phyloP scores from a whole-genome alignment of 2,797 vertebrate genomes.

The Emys orbicularis region DNA sequence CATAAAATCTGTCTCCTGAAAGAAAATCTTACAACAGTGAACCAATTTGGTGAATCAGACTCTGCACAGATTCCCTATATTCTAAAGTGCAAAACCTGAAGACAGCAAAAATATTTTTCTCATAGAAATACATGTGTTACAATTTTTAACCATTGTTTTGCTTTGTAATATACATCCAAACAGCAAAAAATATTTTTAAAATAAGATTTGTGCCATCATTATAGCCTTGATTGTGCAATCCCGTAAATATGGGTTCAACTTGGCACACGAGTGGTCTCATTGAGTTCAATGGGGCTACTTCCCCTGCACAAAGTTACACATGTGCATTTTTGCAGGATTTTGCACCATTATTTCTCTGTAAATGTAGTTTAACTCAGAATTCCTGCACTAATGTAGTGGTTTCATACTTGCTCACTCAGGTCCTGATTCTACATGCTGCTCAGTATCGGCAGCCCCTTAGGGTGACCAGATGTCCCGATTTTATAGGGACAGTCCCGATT shows the following conservation, averaged over 20 bases:
- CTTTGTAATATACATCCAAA: not conserved
- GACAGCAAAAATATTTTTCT: not conserved
- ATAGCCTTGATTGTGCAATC: not conserved
- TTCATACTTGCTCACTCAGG: fast-evolving
- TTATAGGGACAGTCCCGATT: too few species aligned
- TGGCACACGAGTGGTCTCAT: not conserved
- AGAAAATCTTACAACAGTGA: not conserved
- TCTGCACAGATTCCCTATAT: not conserved
- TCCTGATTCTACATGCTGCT: not conserved
- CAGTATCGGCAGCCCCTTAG: not conserved
- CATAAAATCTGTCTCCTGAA: not conserved
- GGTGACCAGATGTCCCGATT: too few species aligned
- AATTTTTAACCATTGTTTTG: not conserved
- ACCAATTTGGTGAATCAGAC: not conserved
- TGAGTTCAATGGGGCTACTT: not conserved
- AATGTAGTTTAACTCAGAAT: not conserved
- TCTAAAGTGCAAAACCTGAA: fast-evolving
- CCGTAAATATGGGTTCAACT: not conserved
- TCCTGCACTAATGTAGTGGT: not conserved
- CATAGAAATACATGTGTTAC: not conserved
- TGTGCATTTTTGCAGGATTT: not conserved
- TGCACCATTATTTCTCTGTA: not conserved
- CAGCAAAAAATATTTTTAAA: not conserved
- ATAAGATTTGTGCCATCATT: not conserved
- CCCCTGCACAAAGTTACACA: not conserved